phyloP scores from a whole-genome alignment of 1,140 invertebrate genomes.

The Aphelinus certus region DNA sequence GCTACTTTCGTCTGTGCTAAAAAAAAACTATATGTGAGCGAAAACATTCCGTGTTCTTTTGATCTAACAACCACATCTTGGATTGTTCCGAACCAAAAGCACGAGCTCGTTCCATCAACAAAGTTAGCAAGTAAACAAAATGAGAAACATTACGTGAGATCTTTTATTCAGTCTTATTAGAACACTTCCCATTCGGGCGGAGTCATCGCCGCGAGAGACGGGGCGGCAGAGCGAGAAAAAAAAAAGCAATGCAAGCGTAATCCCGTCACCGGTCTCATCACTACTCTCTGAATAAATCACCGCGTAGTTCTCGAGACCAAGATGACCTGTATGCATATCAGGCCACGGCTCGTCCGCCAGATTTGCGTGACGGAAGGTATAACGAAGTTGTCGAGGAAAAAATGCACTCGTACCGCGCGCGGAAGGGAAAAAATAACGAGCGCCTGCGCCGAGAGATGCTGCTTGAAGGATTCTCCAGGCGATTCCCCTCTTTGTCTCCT shows the following conservation, averaged over 20 bases:
- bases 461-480: slow-evolving; percentile 30
- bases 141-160: too few species aligned
- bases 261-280: neutral
- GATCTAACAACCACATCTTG: too few species aligned
- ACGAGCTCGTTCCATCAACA: too few species aligned
- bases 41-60: too few species aligned
- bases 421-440: slow-evolving; percentile 30
- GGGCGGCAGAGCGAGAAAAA: too few species aligned
- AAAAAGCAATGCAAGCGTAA: neutral
- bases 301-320: slow-evolving; percentile 1
- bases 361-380: slow-evolving; percentile 35
- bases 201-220: too few species aligned
- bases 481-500: slow-evolving; percentile 11
- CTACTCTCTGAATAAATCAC: slow-evolving; percentile 15
- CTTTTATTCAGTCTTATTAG: too few species aligned
- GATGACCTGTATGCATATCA: neutral
- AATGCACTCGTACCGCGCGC: slow-evolving; percentile 7
- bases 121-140: too few species aligned
- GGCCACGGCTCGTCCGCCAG: neutral
- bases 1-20: too few species aligned
- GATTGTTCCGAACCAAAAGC: too few species aligned
- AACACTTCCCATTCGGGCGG: too few species aligned
- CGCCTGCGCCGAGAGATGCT: slow-evolving; percentile 1
- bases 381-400: slow-evolving; percentile 27
- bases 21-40: too few species aligned